Percentiles rank a stretch among this genome's conserved stretches.
These are phyloP conservation scores for Lophius piscatorius DNA, from an alignment of 2,113 vertebrate species.

Conservation along the genomic window DNA sequence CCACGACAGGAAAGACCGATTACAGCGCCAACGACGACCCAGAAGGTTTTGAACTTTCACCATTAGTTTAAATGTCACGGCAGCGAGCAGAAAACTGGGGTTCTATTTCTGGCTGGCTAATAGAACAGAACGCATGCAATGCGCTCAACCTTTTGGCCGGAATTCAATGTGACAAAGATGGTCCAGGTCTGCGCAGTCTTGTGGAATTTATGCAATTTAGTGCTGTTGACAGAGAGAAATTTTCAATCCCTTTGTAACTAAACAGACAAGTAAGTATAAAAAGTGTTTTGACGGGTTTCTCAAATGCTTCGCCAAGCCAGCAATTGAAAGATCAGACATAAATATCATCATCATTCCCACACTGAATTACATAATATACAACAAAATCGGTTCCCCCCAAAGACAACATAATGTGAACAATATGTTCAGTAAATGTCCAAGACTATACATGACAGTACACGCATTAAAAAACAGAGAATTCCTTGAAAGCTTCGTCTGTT, in stretches of 20 bases:
- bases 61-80: constrained; percentile 59
- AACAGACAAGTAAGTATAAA: constrained; percentile 36
- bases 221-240: constrained; percentile 13
- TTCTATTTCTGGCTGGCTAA: constrained; percentile 17
- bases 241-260: constrained; percentile 13
- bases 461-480: constrained; percentile 44
- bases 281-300: constrained; percentile 49
- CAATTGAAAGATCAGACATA: constrained; percentile 56
- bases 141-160: constrained; percentile 26
- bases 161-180: constrained; percentile 32
- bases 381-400: constrained; percentile 30
- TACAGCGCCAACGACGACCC: constrained; percentile 21
- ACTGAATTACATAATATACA: constrained; percentile 64
- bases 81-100: constrained; percentile 30
- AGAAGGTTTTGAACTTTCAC: constrained; percentile 54
- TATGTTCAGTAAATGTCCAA: constrained; percentile 73
- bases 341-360: constrained; percentile 55
- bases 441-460: constrained; percentile 53
- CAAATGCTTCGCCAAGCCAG: constrained; percentile 28
- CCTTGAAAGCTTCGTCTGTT: constrained; percentile 42
- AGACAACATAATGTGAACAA: constrained; percentile 72
- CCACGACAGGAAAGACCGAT: constrained; percentile 19
- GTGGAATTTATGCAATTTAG: constrained; percentile 17
- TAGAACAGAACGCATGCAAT: no score
- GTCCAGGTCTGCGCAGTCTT: constrained; percentile 25